Base-by-base conservation (phyloP, 2,113 vertebrate species). In the Eonycteris spelaea region DNA sequence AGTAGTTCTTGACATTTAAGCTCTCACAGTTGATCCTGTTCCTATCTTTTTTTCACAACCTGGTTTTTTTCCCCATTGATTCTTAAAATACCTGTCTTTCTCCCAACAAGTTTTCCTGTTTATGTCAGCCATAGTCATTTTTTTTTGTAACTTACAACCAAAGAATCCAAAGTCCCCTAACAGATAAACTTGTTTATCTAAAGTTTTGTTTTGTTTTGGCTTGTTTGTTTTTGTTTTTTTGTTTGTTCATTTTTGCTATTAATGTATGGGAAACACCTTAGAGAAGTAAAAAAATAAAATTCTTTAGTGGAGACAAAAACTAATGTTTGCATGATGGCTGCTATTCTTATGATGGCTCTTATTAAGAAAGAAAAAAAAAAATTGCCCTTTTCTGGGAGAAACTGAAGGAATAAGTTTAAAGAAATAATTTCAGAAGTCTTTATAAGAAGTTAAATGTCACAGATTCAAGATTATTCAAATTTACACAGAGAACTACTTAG, bases 391-490 rank as follows among this genome's bases (percentile, higher is more conserved):
- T 97, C 95, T 95, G 40, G 83, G 73, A 97, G 43, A 95, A 97
- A 10, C 13, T 97, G 63, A 96, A 98, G 97, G 24, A 45, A 59
- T 18, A 96, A 18, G 68, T 15, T 92, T 67, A 61, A 94, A 97
- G 53, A 85, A 78, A 82, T 59, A 89, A 75, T 88, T 93, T 83
- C 90, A 82, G 65, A 97, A 95, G 90, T 89, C 96, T 98, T 97
- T 97, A 79, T 96, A 95, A 98, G 96, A 98, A 94, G 74, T 98
- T 98, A 98, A 98, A 98, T 98, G 97, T 97, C 97, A 98, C 68
- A 97, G 91, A 97, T 97, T 98, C 97, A 98, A 98, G 97, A 98
- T 98, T 98, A 98, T 98, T 98, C 97, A 98, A 97, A 97, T 98
- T 98, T 98, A 98, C 97, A 96, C 78, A 97, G 96, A 98, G 96